Conservation (phyloP, 2,888 invertebrate species). For the Parapristionchus giblindavisi region DNA sequence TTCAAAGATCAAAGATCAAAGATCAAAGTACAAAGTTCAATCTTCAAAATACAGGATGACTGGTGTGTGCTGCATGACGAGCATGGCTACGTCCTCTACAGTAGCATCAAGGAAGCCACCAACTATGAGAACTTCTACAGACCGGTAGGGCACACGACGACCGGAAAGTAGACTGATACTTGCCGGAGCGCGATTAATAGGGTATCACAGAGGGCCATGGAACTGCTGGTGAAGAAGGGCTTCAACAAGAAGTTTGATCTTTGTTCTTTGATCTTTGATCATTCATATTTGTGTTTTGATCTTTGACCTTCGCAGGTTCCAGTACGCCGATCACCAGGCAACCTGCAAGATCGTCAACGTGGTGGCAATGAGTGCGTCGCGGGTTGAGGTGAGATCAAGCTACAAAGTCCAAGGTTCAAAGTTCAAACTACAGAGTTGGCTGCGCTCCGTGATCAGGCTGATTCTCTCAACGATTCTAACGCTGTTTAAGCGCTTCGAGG, state of each 20-base stretch:
- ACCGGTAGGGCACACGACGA: constrained; percentile 38
- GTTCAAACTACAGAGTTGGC: too few relatives aligned
- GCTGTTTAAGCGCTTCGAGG: constrained; percentile 38
- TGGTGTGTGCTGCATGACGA: constrained; percentile 68
- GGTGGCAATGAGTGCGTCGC: constrained; percentile 42
- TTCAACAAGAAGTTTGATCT: too few relatives aligned
- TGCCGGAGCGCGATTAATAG: constrained; percentile 65
- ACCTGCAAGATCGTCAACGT: constrained; percentile 54
- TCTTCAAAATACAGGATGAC: constrained; percentile 41
- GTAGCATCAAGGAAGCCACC: constrained; percentile 55
- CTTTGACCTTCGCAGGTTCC: constrained; percentile 42
- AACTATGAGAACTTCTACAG: constrained; percentile 49
- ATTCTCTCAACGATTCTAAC: constrained; percentile 42
- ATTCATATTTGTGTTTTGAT: too few relatives aligned
- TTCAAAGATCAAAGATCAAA: too few relatives aligned
- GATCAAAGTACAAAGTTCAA: too few relatives aligned
- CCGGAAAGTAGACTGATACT: constrained; percentile 45
- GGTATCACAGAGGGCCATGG: constrained; percentile 65
- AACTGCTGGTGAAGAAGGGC: constrained; percentile 58
- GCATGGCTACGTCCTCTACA: constrained; percentile 66
- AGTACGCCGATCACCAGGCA: constrained; percentile 63
- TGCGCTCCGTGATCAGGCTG: constrained; percentile 37
- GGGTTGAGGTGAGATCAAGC: constrained; percentile 40
- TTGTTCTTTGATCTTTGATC: too few relatives aligned
- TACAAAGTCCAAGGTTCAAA: too few relatives aligned